phyloP scores from a whole-genome alignment of 2,113 vertebrate species.

The Elgaria multicarinata region DNA sequence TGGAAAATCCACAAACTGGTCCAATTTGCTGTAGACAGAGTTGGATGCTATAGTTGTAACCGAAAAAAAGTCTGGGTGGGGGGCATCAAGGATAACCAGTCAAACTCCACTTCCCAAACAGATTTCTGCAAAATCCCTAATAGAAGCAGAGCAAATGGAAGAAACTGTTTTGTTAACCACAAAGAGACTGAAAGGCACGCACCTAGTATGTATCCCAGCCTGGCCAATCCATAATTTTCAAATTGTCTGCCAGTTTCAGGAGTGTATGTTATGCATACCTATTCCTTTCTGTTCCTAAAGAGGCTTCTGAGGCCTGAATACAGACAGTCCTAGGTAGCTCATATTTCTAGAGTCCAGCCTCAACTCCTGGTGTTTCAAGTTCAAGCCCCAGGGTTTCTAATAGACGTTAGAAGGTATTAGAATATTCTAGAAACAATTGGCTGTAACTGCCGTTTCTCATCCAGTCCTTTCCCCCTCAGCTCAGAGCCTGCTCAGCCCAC shows the following conservation, averaged over 20 bases:
- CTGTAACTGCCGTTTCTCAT: background rate
- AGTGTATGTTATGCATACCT: background rate
- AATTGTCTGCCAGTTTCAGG: background rate
- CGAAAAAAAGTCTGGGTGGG: too few relatives aligned
- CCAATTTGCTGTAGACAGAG: too few relatives aligned
- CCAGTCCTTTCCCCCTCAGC: background rate
- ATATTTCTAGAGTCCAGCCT: background rate
- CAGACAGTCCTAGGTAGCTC: background rate
- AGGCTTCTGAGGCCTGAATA: background rate
- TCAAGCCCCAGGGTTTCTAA: background rate
- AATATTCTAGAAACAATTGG: background rate
- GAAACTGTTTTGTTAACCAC: background rate
- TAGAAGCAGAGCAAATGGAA: background rate
- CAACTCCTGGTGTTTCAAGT: background rate
- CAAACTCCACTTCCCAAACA: too few relatives aligned
- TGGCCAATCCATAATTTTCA: background rate
- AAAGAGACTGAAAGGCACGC: background rate
- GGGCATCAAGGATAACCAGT: too few relatives aligned
- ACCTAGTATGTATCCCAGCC: background rate
- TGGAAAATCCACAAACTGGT: too few relatives aligned
- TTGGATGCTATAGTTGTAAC: too few relatives aligned
- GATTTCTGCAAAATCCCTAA: too few relatives aligned
- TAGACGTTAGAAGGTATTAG: background rate
- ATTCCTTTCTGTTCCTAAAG: background rate
- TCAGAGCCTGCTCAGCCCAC: background rate